These are phyloP conservation scores for Tetramorium simillimum DNA, from an alignment of 1,140 invertebrate genomes.

Conservation along the genomic window DNA sequence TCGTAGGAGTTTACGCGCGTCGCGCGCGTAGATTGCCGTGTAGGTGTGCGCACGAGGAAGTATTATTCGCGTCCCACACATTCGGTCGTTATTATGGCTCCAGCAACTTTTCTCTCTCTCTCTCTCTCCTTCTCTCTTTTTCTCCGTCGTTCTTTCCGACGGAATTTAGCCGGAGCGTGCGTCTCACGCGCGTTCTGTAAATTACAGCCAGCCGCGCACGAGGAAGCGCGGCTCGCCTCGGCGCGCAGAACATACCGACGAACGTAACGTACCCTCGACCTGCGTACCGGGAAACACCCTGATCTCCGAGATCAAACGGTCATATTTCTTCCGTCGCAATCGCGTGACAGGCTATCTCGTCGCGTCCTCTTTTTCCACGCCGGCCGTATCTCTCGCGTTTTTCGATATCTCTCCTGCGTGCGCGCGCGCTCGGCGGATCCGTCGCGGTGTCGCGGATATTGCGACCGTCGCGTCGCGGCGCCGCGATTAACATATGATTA, in stretches of 20 bases:
- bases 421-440: not conserved
- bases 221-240: not conserved
- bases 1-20: slow-evolving; percentile 12
- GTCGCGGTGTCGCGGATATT: slow-evolving; percentile 4
- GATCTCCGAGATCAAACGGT: not conserved
- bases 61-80: slow-evolving; percentile 64
- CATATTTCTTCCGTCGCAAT: slow-evolving; percentile 19
- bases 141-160: not conserved
- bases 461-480: slow-evolving; percentile 27
- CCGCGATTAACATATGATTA: slow-evolving; percentile 37
- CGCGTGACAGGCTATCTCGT: not conserved
- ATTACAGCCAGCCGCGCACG: not conserved
- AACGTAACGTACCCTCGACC: not conserved
- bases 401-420: not conserved
- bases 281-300: not conserved
- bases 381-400: not conserved
- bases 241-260: not conserved
- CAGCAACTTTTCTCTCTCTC: not conserved
- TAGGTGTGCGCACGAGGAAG: slow-evolving; percentile 16
- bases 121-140: not conserved
- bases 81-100: slow-evolving; percentile 44
- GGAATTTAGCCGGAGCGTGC: not conserved
- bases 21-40: slow-evolving; percentile 3
- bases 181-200: not conserved
- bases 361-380: not conserved